phyloP scores from a whole-genome alignment of 2,888 invertebrate species.

The Lamproptera curius region DNA sequence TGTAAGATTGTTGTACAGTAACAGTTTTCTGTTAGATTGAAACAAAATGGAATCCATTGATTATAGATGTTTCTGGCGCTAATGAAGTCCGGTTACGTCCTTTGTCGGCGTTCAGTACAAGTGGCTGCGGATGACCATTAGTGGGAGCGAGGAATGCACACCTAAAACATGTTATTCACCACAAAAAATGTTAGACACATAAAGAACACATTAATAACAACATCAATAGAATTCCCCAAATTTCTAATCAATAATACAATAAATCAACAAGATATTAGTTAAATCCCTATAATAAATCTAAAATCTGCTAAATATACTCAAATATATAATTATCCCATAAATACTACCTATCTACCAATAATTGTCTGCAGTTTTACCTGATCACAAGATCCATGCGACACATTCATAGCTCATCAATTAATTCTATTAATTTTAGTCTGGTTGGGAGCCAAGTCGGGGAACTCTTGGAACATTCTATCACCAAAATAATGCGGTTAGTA shows the following conservation, averaged over 20 bases:
- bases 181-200: conserved; percentile 28
- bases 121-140: conserved; percentile 49
- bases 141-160: conserved; percentile 62
- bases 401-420: conserved; percentile 17
- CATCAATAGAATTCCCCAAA: background rate
- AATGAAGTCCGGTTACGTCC: no score
- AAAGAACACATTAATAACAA: conserved; percentile 8
- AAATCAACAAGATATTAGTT: background rate
- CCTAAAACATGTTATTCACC: conserved; percentile 46
- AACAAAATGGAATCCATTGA: no score
- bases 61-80: no score
- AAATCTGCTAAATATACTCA: background rate
- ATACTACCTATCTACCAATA: conserved; percentile 43
- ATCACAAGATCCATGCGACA: conserved; percentile 34
- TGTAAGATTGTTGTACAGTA: no score
- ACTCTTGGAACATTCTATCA: conserved; percentile 75
- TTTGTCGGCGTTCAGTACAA: no score
- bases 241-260: background rate
- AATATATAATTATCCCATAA: conserved; percentile 17
- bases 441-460: conserved; percentile 69
- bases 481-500: conserved; percentile 68
- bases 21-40: no score
- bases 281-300: background rate
- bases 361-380: conserved; percentile 55
- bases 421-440: conserved; percentile 60